These are phyloP conservation scores for Pachyramphus minor DNA, from an alignment of 2,113 vertebrate genomes.

Conservation along the genomic window DNA sequence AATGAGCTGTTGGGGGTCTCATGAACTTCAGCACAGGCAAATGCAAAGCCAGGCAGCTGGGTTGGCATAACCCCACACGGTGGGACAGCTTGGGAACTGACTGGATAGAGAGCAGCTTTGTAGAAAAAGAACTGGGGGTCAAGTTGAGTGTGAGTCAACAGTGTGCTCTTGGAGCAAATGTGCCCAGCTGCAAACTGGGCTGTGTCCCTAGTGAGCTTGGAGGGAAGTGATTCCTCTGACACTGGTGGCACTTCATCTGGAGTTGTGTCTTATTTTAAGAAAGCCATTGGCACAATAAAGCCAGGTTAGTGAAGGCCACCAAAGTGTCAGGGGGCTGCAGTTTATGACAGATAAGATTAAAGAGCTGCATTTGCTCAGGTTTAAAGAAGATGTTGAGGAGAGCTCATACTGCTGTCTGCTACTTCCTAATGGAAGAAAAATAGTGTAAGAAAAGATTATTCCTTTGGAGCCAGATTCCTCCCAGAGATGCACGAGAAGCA, in stretches of 20 bases:
- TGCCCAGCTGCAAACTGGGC: not conserved
- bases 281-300: not conserved
- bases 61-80: not conserved
- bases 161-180: not conserved
- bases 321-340: not conserved
- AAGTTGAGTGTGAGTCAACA: not conserved
- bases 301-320: not conserved
- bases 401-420: not conserved
- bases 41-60: not conserved
- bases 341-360: not conserved
- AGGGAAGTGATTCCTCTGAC: not conserved
- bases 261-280: not conserved
- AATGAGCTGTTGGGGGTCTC: not conserved
- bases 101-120: not conserved
- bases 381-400: not conserved
- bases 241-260: not conserved
- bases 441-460: not conserved
- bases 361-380: not conserved
- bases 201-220: not conserved
- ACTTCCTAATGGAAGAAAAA: not conserved
- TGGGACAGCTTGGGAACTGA: not conserved
- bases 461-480: not conserved
- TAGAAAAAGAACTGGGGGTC: not conserved
- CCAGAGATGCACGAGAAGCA: not conserved
- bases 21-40: not conserved